phyloP scores from a whole-genome alignment of 2,888 invertebrate genomes.

The Ypsolopha scabrella region DNA sequence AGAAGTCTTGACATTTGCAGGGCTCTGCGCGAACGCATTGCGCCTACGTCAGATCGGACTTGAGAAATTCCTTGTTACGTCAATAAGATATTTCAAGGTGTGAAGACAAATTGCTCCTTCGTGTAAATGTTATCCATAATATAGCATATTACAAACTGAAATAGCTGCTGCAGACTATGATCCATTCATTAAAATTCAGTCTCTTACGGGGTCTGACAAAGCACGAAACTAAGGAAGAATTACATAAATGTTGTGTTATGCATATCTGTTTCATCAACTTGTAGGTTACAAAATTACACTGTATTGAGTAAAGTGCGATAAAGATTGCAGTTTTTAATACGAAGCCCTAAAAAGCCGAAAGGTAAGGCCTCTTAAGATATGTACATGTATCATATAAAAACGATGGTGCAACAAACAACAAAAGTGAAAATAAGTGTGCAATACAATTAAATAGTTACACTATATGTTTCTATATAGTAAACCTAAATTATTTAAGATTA shows the following conservation, averaged over 20 bases:
- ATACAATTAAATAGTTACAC: not conserved
- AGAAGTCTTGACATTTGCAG: conserved; percentile 47
- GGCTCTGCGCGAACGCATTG: conserved; percentile 14
- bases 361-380: not conserved
- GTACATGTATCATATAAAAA: not conserved
- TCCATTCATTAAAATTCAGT: no score
- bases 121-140: no score
- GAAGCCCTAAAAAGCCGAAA: not conserved
- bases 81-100: conserved; percentile 12
- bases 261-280: not conserved
- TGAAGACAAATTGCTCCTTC: not conserved
- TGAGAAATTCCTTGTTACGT: conserved; percentile 46
- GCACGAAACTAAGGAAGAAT: not conserved
- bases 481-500: not conserved
- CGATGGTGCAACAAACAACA: not conserved
- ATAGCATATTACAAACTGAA: no score
- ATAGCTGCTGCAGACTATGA: no score
- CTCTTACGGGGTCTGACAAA: no score
- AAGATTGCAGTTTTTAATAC: not conserved
- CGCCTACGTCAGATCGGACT: not conserved
- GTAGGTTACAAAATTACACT: not conserved
- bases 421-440: conserved; percentile 1
- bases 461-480: not conserved
- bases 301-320: not conserved
- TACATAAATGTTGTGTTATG: not conserved